A percentile compares a stretch with the other conserved stretches of the same genome.
These are phyloP conservation scores for Lagorchestes hirsutus DNA, from an alignment of 2,797 vertebrate genomes.

Conservation along the genomic window DNA sequence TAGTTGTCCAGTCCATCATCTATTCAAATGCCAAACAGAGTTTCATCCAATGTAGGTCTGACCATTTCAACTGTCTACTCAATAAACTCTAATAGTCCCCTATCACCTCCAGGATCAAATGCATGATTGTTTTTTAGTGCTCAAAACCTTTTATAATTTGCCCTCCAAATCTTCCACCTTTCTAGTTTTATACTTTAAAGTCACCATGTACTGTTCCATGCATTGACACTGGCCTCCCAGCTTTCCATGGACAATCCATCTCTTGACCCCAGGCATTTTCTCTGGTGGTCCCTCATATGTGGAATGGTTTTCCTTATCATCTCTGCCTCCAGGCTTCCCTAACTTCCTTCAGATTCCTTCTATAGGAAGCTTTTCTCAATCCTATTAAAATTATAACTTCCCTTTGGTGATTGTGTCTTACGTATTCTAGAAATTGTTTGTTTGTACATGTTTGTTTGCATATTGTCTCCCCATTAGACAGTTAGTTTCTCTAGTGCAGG, in stretches of 20 bases:
- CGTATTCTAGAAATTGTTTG: not conserved
- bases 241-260: not conserved
- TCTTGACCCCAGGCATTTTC: not conserved
- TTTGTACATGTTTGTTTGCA: not conserved
- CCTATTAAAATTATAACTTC: not conserved
- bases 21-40: not conserved
- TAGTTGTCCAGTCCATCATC: not conserved
- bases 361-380: not conserved
- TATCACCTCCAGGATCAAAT: not conserved
- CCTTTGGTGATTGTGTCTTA: not conserved
- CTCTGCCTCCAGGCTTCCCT: not conserved
- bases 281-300: not conserved
- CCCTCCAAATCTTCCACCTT: not conserved
- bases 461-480: not conserved
- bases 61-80: not conserved
- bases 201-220: not conserved
- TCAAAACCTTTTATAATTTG: not conserved
- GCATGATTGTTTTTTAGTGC: not conserved
- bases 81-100: not conserved
- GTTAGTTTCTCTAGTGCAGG: not conserved
- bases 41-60: not conserved
- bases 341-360: not conserved
- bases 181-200: not conserved
- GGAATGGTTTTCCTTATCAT: not conserved
- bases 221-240: not conserved